Evolutionary conservation across 2,888 invertebrate species (phyloP).

Genomic region (Trypoxylon attenuatum): DNA sequence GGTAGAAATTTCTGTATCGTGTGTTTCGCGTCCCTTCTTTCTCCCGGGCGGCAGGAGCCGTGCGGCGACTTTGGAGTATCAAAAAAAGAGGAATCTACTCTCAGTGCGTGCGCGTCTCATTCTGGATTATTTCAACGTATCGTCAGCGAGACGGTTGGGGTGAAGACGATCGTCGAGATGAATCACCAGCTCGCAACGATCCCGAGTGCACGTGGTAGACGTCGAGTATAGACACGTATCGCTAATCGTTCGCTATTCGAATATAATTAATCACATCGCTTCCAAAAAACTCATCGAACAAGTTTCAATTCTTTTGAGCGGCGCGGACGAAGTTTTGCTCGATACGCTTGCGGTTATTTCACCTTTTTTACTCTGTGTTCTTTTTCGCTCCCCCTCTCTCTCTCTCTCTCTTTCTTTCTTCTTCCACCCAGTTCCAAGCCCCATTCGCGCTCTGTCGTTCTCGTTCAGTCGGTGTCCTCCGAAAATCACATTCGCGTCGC

Average conservation of each 20-base stretch:
- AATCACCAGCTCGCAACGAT: conserved; percentile 41
- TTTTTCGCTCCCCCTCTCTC: neutral
- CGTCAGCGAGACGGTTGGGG: conserved; percentile 20
- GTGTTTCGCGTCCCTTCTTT: neutral
- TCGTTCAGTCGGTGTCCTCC: too few species aligned
- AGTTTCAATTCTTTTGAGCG: conserved; percentile 72
- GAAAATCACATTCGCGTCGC: conserved; percentile 22
- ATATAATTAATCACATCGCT: conserved; percentile 55
- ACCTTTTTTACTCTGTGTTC: conserved; percentile 4
- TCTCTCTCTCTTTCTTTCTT: neutral
- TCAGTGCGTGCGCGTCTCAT: conserved; percentile 1
- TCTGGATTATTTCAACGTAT: conserved; percentile 34
- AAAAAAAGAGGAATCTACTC: neutral
- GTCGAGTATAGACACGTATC: conserved; percentile 64
- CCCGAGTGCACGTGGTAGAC: conserved; percentile 37
- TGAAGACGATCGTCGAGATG: conserved; percentile 40
- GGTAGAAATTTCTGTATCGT: neutral
- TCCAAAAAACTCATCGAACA: conserved; percentile 67
- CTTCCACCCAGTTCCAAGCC: neutral
- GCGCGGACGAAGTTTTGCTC: conserved; percentile 64
- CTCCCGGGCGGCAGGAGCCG: neutral
- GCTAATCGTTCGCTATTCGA: conserved; percentile 50
- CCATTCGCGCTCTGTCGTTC: neutral
- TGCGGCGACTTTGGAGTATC: too few species aligned
- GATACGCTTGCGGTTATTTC: conserved; percentile 4